Conservation (phyloP, 2,113 vertebrate genomes). For the Semnornis frantzii region DNA sequence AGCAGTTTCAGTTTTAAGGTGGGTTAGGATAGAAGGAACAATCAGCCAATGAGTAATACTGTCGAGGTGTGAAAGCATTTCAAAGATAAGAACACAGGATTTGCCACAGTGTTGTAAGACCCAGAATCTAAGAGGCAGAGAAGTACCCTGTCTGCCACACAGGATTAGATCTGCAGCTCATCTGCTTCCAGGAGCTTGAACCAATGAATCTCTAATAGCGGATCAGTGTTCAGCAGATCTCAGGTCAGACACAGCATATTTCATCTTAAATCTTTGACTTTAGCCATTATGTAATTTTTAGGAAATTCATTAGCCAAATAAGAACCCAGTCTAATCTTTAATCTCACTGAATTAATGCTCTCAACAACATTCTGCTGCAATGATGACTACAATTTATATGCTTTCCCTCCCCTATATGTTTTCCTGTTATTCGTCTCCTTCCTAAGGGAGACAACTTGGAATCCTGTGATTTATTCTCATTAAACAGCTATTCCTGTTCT, state of each 20-base stretch:
- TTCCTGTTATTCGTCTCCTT: constrained; percentile 12
- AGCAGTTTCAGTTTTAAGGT: not conserved
- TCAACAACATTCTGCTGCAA: constrained; percentile 24
- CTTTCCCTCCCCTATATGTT: not conserved
- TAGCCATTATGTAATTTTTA: constrained; percentile 51
- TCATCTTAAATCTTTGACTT: constrained; percentile 44
- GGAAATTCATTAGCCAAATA: constrained; percentile 59
- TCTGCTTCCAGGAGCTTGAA: constrained; percentile 34
- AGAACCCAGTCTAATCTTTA: constrained; percentile 43
- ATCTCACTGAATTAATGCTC: constrained; percentile 48
- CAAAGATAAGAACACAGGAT: not conserved
- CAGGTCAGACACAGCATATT: constrained; percentile 30
- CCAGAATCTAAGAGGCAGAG: not conserved
- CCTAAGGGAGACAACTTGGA: not conserved
- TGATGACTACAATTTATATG: not conserved
- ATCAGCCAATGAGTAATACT: not conserved
- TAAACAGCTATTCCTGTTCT: not conserved
- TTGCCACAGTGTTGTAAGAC: not conserved
- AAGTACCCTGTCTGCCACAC: not conserved
- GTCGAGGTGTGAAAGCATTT: not conserved
- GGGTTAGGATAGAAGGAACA: not conserved
- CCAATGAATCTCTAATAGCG: constrained; percentile 25
- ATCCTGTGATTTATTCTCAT: not conserved
- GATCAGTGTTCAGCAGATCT: constrained; percentile 47
- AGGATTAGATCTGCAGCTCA: not conserved